Conservation (phyloP, 2,797 vertebrate species). For the Epinephelus malabaricus region DNA sequence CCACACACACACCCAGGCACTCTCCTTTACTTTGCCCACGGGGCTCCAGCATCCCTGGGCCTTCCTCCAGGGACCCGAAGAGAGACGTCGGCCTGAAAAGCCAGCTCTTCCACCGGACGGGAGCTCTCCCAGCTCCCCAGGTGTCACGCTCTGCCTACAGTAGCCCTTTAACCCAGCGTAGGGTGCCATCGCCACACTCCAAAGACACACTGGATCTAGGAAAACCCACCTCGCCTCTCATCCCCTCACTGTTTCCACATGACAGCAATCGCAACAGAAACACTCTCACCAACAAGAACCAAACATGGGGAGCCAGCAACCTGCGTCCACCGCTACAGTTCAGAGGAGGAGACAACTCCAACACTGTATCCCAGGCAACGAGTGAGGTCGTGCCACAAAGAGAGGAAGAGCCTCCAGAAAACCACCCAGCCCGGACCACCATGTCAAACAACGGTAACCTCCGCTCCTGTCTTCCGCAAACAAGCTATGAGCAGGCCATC, state of each 20-base stretch:
- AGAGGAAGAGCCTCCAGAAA: constrained; percentile 42
- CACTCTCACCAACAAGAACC: constrained; percentile 77
- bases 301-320: constrained; percentile 55
- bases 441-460: constrained; percentile 71
- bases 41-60: constrained; percentile 56
- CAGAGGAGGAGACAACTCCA: constrained; percentile 69
- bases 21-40: constrained; percentile 66
- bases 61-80: constrained; percentile 64
- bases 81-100: constrained; percentile 72
- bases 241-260: constrained; percentile 42
- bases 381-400: constrained; percentile 10
- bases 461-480: constrained; percentile 4
- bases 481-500: neutral
- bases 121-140: constrained; percentile 62
- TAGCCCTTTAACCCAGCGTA: constrained; percentile 81
- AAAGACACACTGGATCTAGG: constrained; percentile 76
- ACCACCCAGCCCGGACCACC: constrained; percentile 20
- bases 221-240: constrained; percentile 18
- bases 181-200: constrained; percentile 58
- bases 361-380: constrained; percentile 22
- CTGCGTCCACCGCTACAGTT: constrained; percentile 45
- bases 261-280: constrained; percentile 74
- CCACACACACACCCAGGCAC: constrained; percentile 64
- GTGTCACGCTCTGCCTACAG: constrained; percentile 83
- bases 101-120: constrained; percentile 73